phyloP scores from a whole-genome alignment of 2,113 vertebrate genomes.

The Notarius quadriscutis region DNA sequence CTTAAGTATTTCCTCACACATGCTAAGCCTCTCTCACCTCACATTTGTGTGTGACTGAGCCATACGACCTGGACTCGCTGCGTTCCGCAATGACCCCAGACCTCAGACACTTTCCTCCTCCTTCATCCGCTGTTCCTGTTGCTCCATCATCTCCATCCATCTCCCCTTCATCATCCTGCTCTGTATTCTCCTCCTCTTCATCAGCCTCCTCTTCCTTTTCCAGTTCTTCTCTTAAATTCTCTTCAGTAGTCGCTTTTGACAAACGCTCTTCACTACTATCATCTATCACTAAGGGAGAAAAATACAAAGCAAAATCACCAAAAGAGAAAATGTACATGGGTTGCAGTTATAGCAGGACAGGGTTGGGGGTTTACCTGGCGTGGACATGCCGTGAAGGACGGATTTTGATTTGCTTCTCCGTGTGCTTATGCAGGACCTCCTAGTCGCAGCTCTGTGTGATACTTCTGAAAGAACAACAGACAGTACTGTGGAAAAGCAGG shows the following conservation, averaged over 20 bases:
- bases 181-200: background rate
- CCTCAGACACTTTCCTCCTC: conserved; percentile 67
- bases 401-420: conserved; percentile 71
- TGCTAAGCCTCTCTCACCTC: conserved; percentile 75
- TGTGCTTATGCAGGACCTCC: conserved; percentile 65
- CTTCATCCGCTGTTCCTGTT: conserved; percentile 60
- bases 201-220: conserved; percentile 50
- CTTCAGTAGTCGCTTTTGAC: conserved; percentile 35
- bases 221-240: conserved; percentile 23
- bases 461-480: conserved; percentile 59
- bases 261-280: conserved; percentile 59
- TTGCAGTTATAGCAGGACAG: background rate
- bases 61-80: conserved; percentile 88
- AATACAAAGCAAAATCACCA: background rate
- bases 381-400: conserved; percentile 54
- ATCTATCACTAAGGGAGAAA: conserved; percentile 50
- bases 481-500: background rate
- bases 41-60: conserved; percentile 91
- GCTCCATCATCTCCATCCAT: conserved; percentile 53
- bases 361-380: conserved; percentile 61
- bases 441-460: conserved; percentile 52
- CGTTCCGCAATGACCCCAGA: conserved; percentile 77
- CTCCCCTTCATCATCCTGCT: conserved; percentile 51
- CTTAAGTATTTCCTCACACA: background rate
- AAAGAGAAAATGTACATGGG: background rate